Percentiles rank a stretch among this genome's conserved stretches.
Evolutionary conservation across 2,113 vertebrate species (phyloP).

Genomic region (Chaetodon auriga): DNA sequence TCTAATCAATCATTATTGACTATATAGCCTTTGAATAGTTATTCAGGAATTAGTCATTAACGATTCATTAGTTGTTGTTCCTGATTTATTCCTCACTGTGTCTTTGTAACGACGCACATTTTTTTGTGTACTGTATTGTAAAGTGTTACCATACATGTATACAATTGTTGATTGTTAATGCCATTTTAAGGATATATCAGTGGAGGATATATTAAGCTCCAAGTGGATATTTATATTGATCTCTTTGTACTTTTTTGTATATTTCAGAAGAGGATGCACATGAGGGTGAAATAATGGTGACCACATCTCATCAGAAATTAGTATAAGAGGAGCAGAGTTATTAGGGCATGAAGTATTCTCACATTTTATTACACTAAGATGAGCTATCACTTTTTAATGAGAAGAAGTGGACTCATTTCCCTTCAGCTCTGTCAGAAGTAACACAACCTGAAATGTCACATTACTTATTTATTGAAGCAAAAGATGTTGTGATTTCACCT

Average conservation of each 20-base stretch:
- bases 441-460: slow-evolving; percentile 46
- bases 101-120: too few species aligned
- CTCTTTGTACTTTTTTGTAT: background rate
- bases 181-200: too few species aligned
- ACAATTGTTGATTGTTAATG: too few species aligned
- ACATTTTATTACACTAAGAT: slow-evolving; percentile 28
- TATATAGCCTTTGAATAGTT: too few species aligned
- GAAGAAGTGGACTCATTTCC: background rate
- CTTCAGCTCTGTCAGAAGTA: slow-evolving; percentile 22
- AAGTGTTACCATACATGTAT: too few species aligned
- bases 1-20: too few species aligned
- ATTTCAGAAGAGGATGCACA: background rate
- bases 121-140: too few species aligned
- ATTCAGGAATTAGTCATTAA: too few species aligned
- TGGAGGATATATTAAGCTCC: too few species aligned
- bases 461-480: slow-evolving; percentile 53
- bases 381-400: background rate
- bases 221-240: background rate
- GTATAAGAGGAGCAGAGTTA: slow-evolving; percentile 13
- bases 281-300: background rate
- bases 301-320: background rate
- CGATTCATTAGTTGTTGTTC: too few species aligned
- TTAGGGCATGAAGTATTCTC: slow-evolving; percentile 1
- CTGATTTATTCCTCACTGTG: too few species aligned
- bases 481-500: slow-evolving; percentile 32